These are phyloP conservation scores for Propithecus perrieri DNA, from an alignment of 2,797 vertebrate species.

Conservation along the genomic window DNA sequence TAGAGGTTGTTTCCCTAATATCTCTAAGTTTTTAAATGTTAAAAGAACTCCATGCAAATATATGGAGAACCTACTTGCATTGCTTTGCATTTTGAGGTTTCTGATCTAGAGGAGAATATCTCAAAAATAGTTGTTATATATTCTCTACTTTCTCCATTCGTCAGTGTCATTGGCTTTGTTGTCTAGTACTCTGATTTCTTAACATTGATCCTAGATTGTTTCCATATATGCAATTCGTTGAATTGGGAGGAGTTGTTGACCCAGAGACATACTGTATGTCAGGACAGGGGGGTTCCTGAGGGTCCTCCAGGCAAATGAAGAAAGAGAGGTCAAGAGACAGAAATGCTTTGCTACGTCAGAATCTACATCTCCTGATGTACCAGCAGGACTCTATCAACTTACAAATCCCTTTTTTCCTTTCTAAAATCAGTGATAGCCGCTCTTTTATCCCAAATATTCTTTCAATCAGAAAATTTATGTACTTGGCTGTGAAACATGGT, in stretches of 20 bases:
- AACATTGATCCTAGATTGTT: not conserved
- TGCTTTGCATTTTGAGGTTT: not conserved
- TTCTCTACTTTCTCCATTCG: not conserved
- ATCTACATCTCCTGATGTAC: not conserved
- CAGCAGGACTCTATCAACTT: not conserved
- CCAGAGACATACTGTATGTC: not conserved
- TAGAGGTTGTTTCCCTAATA: constrained; percentile 1
- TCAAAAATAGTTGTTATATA: not conserved
- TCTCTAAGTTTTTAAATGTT: not conserved
- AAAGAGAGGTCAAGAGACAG: not conserved
- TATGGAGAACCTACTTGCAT: not conserved
- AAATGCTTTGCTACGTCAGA: not conserved
- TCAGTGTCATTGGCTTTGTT: not conserved
- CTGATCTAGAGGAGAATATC: not conserved
- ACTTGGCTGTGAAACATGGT: not conserved
- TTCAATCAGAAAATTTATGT: not conserved
- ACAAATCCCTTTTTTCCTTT: not conserved
- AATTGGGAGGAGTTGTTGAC: rapidly evolving
- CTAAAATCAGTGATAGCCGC: not conserved
- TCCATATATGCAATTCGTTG: not conserved
- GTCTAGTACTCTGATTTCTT: not conserved
- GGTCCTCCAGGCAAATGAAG: not conserved
- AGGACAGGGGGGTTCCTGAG: not conserved
- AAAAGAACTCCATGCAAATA: not conserved
- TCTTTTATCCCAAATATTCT: not conserved